phyloP scores from a whole-genome alignment of 2,888 invertebrate species.

The Sericinus montela region DNA sequence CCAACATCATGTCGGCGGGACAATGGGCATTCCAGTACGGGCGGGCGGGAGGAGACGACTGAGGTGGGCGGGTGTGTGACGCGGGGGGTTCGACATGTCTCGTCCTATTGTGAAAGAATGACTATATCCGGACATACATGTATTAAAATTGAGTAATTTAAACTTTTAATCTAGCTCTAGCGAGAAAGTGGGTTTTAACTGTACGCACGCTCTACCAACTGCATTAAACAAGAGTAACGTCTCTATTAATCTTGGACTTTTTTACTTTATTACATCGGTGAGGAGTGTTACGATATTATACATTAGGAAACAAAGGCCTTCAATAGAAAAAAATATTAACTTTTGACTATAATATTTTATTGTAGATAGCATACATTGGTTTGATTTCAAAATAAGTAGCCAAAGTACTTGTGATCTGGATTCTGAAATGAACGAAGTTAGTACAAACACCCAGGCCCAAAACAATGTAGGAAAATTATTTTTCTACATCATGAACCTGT shows the following conservation, averaged over 20 bases:
- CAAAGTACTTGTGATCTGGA: too few relatives aligned
- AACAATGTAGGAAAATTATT: too few relatives aligned
- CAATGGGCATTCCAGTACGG: slow-evolving; percentile 65
- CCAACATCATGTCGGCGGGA: slow-evolving; percentile 65
- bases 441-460: too few relatives aligned
- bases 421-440: too few relatives aligned
- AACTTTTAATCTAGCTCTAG: slow-evolving; percentile 11
- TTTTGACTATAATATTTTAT: too few relatives aligned
- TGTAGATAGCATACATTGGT: too few relatives aligned
- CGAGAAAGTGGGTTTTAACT: slow-evolving; percentile 15
- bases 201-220: slow-evolving; percentile 7
- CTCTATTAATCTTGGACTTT: slow-evolving; percentile 14
- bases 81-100: slow-evolving; percentile 40
- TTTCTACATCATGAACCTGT: too few relatives aligned
- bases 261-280: slow-evolving; percentile 8
- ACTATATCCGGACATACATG: slow-evolving; percentile 17
- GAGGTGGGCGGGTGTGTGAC: slow-evolving; percentile 24
- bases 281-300: slow-evolving; percentile 2
- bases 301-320: slow-evolving; percentile 4
- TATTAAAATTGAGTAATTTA: slow-evolving; percentile 20
- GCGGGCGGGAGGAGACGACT: slow-evolving; percentile 33
- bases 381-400: too few relatives aligned
- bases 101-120: slow-evolving; percentile 36
- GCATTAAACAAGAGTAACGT: slow-evolving; percentile 5
- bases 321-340: neutral